phyloP scores from a whole-genome alignment of 2,888 invertebrate genomes.

The Lacanobia oleracea region DNA sequence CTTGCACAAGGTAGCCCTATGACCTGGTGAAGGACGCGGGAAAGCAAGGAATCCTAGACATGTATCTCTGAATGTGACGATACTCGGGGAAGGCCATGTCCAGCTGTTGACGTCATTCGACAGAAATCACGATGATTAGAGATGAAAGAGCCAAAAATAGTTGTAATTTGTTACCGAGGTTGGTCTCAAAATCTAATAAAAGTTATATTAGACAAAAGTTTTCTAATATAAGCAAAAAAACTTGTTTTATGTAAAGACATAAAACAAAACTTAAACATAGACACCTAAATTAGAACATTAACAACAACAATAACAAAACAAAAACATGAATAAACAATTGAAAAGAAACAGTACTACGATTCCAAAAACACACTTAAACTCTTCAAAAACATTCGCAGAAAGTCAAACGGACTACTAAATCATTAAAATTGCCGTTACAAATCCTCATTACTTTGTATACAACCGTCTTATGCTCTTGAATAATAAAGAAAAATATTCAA shows the following conservation, averaged over 20 bases:
- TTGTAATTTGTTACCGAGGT: too few relatives aligned
- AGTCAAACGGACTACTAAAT: constrained; percentile 66
- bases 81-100: too few relatives aligned
- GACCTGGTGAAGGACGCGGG: too few relatives aligned
- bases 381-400: constrained; percentile 53
- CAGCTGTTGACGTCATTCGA: background rate
- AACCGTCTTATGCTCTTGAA: constrained; percentile 65
- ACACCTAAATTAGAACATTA: constrained; percentile 15
- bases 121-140: background rate
- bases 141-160: background rate
- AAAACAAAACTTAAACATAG: constrained; percentile 17
- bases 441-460: constrained; percentile 73
- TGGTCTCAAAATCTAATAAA: too few relatives aligned
- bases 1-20: too few relatives aligned
- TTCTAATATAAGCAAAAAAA: background rate
- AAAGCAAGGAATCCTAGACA: too few relatives aligned
- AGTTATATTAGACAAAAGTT: too few relatives aligned
- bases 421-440: constrained; percentile 76
- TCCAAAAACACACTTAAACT: constrained; percentile 43
- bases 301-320: constrained; percentile 40
- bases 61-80: too few relatives aligned
- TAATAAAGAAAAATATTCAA: constrained; percentile 70
- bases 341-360: constrained; percentile 38
- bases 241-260: constrained; percentile 4
- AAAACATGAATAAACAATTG: constrained; percentile 52